Evolutionary conservation across 1,140 invertebrate species (phyloP).

Genomic region (Microplitis mediator): DNA sequence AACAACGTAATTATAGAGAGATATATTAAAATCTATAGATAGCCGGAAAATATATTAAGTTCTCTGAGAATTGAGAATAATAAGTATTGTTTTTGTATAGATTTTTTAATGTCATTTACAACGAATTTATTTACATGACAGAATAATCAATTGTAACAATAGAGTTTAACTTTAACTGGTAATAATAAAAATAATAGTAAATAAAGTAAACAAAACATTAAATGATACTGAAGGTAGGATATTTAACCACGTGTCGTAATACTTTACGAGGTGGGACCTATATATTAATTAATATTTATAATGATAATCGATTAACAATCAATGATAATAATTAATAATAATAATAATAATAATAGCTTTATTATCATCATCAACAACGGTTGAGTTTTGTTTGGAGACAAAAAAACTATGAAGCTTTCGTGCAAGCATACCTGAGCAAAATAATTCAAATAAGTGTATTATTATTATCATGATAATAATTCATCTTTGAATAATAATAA

Average conservation of each 20-base stretch:
- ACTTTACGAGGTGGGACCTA: background rate
- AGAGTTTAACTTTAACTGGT: too few species aligned
- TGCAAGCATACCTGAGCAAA: background rate
- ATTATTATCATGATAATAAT: background rate
- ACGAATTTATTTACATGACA: too few species aligned
- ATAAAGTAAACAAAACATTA: background rate
- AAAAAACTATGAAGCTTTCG: background rate
- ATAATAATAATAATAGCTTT: too few species aligned
- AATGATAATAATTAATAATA: too few species aligned
- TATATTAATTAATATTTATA: background rate
- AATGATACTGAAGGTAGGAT: background rate
- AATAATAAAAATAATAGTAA: background rate
- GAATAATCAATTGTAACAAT: too few species aligned
- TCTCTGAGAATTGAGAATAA: too few species aligned
- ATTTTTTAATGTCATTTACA: too few species aligned
- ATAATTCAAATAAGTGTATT: background rate
- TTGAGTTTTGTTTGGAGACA: background rate
- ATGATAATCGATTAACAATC: too few species aligned
- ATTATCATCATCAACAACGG: background rate
- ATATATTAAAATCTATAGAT: background rate
- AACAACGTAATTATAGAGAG: conserved; percentile 36
- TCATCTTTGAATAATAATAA: background rate
- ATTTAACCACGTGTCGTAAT: background rate
- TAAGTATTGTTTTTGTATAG: too few species aligned
- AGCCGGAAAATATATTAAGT: background rate